Conservation (phyloP, 2,888 invertebrate species). For the Volucella bombylans region DNA sequence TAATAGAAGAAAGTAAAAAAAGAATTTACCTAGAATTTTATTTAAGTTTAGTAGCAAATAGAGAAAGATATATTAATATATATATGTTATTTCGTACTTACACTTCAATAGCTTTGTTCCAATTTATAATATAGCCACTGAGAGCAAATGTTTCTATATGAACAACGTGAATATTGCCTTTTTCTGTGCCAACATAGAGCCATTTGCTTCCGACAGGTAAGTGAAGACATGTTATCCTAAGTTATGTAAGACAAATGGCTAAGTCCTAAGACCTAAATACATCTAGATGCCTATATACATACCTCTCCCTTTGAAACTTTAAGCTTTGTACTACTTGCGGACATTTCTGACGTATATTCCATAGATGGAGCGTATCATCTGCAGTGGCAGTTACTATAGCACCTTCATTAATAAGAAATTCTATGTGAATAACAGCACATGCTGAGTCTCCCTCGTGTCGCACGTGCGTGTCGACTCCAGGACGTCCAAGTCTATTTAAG, state of each 20-base stretch:
- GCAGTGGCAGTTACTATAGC: conserved; percentile 97
- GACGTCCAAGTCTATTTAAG: conserved; percentile 92
- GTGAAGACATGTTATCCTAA: conserved; percentile 95
- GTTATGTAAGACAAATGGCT: neutral
- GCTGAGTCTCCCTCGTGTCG: conserved; percentile 88
- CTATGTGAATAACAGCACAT: conserved; percentile 90
- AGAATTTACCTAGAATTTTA: too few species aligned
- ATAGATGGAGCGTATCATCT: conserved; percentile 97
- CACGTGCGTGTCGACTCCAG: conserved; percentile 97
- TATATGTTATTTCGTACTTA: conserved; percentile 85
- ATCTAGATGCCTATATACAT: conserved; percentile 77
- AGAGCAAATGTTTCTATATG: conserved; percentile 97
- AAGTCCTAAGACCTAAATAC: conserved; percentile 18
- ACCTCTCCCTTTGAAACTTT: conserved; percentile 98
- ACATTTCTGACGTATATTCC: conserved; percentile 97
- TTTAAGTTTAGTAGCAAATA: neutral
- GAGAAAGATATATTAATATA: neutral
- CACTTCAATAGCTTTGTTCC: conserved; percentile 99
- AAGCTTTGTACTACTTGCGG: conserved; percentile 98
- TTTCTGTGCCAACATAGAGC: conserved; percentile 98
- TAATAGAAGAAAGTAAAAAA: too few species aligned
- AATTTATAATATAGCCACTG: conserved; percentile 99
- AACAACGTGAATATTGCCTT: conserved; percentile 98
- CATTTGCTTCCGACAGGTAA: conserved; percentile 98
- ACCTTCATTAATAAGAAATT: conserved; percentile 98